phyloP scores from a whole-genome alignment of 2,797 vertebrate genomes.

The Monodelphis domestica region DNA sequence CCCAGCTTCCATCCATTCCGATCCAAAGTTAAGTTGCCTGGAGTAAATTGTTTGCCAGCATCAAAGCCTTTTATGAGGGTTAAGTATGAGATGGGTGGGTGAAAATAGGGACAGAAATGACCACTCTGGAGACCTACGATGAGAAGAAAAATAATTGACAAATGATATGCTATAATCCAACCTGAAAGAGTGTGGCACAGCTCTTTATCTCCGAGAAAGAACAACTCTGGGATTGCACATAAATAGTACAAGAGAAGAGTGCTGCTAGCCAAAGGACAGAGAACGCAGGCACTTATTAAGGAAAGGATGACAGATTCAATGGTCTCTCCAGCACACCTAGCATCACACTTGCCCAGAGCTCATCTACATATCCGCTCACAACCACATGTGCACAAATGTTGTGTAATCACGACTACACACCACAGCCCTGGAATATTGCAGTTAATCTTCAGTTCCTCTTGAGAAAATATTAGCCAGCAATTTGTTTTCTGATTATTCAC shows the following conservation, averaged over 20 bases:
- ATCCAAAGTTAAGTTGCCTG: not conserved
- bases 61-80: not conserved
- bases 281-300: fast-evolving
- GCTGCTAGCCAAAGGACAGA: not conserved
- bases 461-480: not conserved
- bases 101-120: not conserved
- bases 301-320: not conserved
- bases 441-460: not conserved
- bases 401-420: not conserved
- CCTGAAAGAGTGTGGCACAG: not conserved
- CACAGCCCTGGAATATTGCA: fast-evolving
- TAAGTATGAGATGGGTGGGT: not conserved
- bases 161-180: not conserved
- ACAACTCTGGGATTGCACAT: not conserved
- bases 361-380: not conserved
- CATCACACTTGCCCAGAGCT: not conserved
- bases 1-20: not conserved
- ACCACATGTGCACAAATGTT: not conserved
- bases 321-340: not conserved
- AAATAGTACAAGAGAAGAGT: not conserved
- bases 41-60: not conserved
- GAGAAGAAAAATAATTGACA: not conserved
- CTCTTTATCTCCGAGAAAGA: not conserved
- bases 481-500: constrained; percentile 46
- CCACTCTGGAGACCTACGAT: not conserved